Conservation (phyloP, 1,140 invertebrate species). For the Drosophila equinoxialis region DNA sequence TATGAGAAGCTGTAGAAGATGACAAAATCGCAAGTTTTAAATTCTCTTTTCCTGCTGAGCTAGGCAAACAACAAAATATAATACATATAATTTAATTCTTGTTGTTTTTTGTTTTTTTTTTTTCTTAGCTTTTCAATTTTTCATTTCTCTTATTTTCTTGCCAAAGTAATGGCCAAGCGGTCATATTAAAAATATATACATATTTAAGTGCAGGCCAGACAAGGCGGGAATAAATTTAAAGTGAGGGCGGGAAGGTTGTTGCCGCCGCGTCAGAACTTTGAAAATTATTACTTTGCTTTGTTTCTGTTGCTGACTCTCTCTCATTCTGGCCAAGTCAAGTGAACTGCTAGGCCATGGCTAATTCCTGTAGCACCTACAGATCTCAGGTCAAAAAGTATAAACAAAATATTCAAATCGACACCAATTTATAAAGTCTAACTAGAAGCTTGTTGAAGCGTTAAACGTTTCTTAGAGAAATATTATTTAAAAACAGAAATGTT, state of each 20-base stretch:
- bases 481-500: too few relatives aligned
- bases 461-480: too few relatives aligned
- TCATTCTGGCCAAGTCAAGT: conserved; percentile 8
- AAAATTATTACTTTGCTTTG: conserved; percentile 75
- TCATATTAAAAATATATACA: conserved; percentile 72
- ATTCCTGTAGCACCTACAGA: conserved; percentile 40
- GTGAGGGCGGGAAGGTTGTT: background rate
- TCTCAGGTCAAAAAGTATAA: background rate
- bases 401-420: background rate
- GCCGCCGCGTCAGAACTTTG: conserved; percentile 68
- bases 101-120: conserved; percentile 14
- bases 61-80: conserved; percentile 4
- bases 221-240: background rate
- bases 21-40: conserved; percentile 62
- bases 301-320: conserved; percentile 43
- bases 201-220: conserved; percentile 68
- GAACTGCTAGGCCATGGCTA: background rate
- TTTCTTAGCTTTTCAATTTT: conserved; percentile 32
- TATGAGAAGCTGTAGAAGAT: conserved; percentile 46
- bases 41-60: conserved; percentile 40
- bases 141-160: conserved; percentile 31
- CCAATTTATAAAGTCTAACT: too few relatives aligned
- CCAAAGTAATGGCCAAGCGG: conserved; percentile 64
- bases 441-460: too few relatives aligned
- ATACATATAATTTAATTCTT: conserved; percentile 60